Conservation (phyloP, 1,140 invertebrate genomes). For the Hylaeus anthracinus region DNA sequence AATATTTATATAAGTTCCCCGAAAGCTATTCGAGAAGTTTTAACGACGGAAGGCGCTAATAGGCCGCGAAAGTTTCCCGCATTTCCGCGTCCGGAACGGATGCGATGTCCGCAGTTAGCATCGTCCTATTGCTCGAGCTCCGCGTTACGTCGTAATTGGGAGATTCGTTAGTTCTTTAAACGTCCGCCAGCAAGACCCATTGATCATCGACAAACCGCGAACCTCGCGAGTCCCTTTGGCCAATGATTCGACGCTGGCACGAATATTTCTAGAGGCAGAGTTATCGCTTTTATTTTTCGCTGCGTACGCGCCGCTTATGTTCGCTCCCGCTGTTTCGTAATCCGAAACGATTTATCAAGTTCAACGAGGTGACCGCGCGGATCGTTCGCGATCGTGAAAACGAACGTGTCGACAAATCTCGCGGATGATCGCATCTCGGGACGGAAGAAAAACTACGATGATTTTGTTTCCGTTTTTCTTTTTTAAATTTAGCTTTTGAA, state of each 20-base stretch:
- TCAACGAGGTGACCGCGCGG: no score
- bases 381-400: no score
- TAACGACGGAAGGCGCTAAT: conserved; percentile 55
- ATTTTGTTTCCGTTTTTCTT: no score
- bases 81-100: conserved; percentile 37
- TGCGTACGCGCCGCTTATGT: no score
- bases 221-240: not conserved
- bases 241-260: no score
- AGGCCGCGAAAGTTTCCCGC: conserved; percentile 48
- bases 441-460: no score
- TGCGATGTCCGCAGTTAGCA: conserved; percentile 21
- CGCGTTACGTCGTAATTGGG: conserved; percentile 38
- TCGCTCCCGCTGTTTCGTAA: no score
- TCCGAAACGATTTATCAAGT: no score
- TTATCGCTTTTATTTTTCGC: not conserved
- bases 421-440: no score
- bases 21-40: conserved; percentile 54
- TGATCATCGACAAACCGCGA: not conserved
- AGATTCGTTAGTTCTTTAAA: conserved; percentile 33
- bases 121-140: not conserved
- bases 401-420: no score
- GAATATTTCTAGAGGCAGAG: not conserved
- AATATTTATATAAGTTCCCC: conserved; percentile 54
- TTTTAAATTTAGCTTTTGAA: no score
- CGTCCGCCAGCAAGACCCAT: no score